Conservation (phyloP, 2,888 invertebrate genomes). For the Melolontha melolontha region DNA sequence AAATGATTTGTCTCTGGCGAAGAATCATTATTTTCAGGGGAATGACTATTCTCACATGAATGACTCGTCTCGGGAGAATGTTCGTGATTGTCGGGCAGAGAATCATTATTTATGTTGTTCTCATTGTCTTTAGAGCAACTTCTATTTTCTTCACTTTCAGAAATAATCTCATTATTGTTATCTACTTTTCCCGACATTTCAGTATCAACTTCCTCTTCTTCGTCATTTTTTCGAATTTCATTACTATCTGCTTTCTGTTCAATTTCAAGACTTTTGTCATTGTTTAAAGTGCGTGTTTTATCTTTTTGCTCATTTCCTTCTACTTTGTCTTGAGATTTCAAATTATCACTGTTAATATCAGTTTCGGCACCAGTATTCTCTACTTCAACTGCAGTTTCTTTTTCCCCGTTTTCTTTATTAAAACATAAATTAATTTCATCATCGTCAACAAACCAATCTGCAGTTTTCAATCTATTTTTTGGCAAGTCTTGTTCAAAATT, state of each 20-base stretch:
- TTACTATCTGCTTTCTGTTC: constrained; percentile 29
- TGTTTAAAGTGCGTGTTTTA: background rate
- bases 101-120: no score
- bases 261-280: constrained; percentile 39
- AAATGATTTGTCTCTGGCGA: constrained; percentile 1
- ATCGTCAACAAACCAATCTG: constrained; percentile 10
- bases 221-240: constrained; percentile 15
- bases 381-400: constrained; percentile 15
- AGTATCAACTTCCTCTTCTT: constrained; percentile 26
- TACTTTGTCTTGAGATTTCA: background rate
- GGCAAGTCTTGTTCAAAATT: constrained; percentile 30
- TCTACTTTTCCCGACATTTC: constrained; percentile 9
- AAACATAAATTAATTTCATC: background rate
- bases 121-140: no score
- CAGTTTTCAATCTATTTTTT: constrained; percentile 37
- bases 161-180: background rate
- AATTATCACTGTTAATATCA: background rate
- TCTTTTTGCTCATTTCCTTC: background rate
- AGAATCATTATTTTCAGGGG: no score
- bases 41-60: no score
- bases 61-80: no score
- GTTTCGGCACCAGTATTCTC: constrained; percentile 7
- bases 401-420: no score
- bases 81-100: no score
- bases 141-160: no score